Evolutionary conservation across 2,113 vertebrate species (phyloP).

Genomic region (Chamaetylas fuelleborni): DNA sequence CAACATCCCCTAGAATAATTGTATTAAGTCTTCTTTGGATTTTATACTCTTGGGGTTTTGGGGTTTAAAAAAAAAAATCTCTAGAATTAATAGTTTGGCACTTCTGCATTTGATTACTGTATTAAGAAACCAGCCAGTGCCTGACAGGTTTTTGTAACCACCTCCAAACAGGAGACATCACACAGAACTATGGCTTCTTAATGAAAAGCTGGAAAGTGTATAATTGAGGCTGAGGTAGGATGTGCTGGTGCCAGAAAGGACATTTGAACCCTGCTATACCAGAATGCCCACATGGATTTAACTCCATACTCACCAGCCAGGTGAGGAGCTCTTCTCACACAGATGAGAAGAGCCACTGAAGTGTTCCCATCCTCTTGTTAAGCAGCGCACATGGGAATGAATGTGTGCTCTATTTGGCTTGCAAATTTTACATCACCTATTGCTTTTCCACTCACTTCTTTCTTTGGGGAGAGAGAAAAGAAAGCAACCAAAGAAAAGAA

Average conservation of each 20-base stretch:
- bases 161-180: slow-evolving; percentile 9
- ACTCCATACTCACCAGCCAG: neutral
- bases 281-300: neutral
- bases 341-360: neutral
- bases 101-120: neutral
- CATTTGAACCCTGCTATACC: slow-evolving; percentile 36
- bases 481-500: neutral
- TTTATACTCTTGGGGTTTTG: neutral
- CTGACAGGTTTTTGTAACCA: neutral
- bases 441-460: neutral
- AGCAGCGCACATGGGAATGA: rapidly evolving
- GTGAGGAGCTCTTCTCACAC: neutral
- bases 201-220: slow-evolving; percentile 37
- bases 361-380: neutral
- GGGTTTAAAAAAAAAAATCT: neutral
- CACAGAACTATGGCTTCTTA: slow-evolving; percentile 38
- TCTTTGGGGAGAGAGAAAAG: neutral
- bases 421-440: neutral
- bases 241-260: slow-evolving; percentile 43
- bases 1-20: slow-evolving; percentile 40
- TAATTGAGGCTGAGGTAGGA: slow-evolving; percentile 34
- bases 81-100: slow-evolving; percentile 4
- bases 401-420: neutral
- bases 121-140: slow-evolving; percentile 4
- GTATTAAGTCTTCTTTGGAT: slow-evolving; percentile 14